Base-by-base conservation (phyloP, 2,113 vertebrate genomes). In the Pseudorasbora parva region DNA sequence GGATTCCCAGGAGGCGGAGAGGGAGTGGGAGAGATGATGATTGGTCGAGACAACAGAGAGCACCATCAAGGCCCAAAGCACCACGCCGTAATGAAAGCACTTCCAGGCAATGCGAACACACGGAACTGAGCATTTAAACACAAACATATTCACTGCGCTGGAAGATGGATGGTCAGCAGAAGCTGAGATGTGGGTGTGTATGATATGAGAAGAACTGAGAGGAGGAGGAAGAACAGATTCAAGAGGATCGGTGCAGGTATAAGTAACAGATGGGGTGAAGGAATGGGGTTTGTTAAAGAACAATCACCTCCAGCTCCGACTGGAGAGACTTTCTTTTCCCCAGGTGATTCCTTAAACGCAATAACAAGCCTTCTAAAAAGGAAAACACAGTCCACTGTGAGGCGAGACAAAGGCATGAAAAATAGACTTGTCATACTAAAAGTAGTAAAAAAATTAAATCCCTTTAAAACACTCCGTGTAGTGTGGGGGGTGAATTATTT, bases 391-490 rank as follows among this genome's bases (percentile, higher is more conserved):
- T 76, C 84, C 69, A 43, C 69, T 27, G 71, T 78, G 82, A 81
- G 43, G 51, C 62, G 43, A 59, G 75, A 84, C 21, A 27, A 64
- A 12, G n/a, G 51, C 56, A 64, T 85, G 81, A 83, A 77, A 83
- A 84, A 88, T 86, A 77, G 72, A 78, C 69, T 68, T 85, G 83
- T 83, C 86, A 85, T 76, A 21, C 27, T 43, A 71, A 30, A 83
- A 80, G 71, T 54, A 66, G 57, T 56, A 82, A 79, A 82, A 17
- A 66, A 79, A 87, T 83, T 80, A 71, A 77, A 57, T 81, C 33
- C 27, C 57, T 76, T 82, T 83, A 87, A 85, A 62, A 76, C 54
- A 59, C 25, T 60, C 30, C 37, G 71, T 85, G 66, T 68, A 59
- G 60, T 45, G 47, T 21, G 54, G 68, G 57, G 23, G 66, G 80